phyloP scores from a whole-genome alignment of 2,113 vertebrate genomes.

The Chamaea fasciata region DNA sequence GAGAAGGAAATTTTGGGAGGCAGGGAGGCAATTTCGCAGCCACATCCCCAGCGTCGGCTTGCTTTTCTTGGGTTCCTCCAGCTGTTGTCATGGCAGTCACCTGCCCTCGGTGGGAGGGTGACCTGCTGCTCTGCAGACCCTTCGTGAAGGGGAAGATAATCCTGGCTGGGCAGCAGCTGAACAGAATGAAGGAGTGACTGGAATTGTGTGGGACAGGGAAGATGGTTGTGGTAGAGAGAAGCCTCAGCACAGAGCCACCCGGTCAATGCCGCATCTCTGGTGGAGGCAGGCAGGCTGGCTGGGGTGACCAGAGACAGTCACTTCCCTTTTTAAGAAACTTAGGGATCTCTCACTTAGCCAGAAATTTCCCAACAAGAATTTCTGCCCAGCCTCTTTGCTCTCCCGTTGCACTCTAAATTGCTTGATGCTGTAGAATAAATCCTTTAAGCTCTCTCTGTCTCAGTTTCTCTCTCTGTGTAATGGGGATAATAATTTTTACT shows the following conservation, averaged over 20 bases:
- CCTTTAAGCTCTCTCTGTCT: conserved; percentile 41
- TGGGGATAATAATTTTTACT: conserved; percentile 50
- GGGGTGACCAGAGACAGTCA: fast-evolving
- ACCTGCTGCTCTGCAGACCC: background rate
- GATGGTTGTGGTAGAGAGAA: background rate
- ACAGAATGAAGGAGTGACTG: background rate
- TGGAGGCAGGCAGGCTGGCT: background rate
- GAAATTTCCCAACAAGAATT: background rate
- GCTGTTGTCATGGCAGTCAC: fast-evolving
- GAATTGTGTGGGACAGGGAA: background rate
- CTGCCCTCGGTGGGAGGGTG: fast-evolving
- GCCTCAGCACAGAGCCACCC: background rate
- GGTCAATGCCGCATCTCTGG: background rate
- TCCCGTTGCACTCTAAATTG: background rate
- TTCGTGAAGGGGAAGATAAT: background rate
- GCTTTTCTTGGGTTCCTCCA: background rate
- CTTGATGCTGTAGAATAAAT: conserved; percentile 27
- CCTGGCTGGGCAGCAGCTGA: background rate
- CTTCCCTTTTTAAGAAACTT: background rate
- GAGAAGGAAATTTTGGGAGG: background rate
- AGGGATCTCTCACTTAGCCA: background rate
- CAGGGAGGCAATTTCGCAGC: background rate
- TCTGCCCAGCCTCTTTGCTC: background rate
- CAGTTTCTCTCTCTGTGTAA: conserved; percentile 37
- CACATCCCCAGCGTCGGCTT: fast-evolving